Evolutionary conservation across 2,113 vertebrate genomes (phyloP).

Genomic region (Empidonax traillii): DNA sequence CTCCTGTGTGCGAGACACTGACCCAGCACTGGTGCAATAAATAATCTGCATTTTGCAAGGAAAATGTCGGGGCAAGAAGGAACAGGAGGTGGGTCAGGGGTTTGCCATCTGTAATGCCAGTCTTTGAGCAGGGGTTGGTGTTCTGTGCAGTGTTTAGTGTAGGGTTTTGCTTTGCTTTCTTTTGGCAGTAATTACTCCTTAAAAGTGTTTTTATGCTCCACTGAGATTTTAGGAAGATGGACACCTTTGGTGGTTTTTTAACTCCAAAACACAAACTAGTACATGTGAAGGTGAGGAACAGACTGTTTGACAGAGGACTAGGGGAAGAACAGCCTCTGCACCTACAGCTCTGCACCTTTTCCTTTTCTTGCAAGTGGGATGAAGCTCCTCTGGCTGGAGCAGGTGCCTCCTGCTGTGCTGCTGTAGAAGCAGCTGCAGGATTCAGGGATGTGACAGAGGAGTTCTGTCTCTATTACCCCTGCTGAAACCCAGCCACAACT

Average conservation of each 20-base stretch:
- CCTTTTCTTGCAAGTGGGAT: background rate
- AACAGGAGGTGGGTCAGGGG: background rate
- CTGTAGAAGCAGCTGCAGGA: background rate
- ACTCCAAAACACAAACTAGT: background rate
- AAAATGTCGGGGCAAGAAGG: background rate
- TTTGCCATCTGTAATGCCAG: background rate
- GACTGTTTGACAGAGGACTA: background rate
- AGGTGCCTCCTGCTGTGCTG: background rate
- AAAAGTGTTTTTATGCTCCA: background rate
- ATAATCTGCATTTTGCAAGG: background rate
- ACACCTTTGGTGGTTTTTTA: background rate
- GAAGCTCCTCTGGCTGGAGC: background rate
- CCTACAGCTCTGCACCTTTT: background rate
- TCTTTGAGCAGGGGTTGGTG: background rate
- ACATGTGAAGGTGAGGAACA: background rate
- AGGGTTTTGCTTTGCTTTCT: background rate
- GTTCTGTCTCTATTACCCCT: background rate
- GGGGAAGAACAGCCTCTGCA: background rate
- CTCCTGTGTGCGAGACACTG: background rate
- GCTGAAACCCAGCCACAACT: background rate
- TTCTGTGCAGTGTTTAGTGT: background rate
- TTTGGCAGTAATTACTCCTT: background rate
- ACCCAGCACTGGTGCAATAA: rapidly evolving
- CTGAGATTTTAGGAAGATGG: background rate
- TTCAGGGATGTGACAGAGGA: background rate